Conservation (phyloP, 2,113 vertebrate genomes). For the Labeo catla region DNA sequence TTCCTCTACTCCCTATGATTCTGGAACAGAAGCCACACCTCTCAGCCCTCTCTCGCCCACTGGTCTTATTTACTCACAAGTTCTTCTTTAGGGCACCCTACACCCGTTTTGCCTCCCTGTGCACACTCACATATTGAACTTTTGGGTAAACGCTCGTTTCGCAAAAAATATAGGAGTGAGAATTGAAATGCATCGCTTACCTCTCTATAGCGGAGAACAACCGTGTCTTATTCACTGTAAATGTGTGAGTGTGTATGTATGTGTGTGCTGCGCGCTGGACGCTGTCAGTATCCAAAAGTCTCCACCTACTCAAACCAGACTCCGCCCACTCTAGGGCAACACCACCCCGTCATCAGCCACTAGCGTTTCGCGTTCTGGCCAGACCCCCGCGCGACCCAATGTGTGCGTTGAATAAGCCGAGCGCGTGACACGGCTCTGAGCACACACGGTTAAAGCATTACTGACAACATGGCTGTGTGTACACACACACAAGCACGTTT, state of each 20-base stretch:
- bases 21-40: not conserved
- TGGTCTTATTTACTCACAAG: constrained; percentile 26
- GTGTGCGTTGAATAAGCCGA: constrained; percentile 40
- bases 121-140: not conserved
- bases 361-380: constrained; percentile 34
- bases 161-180: not conserved
- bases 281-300: constrained; percentile 7
- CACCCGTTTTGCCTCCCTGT: not conserved
- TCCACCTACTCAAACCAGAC: not conserved
- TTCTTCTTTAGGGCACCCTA: constrained; percentile 18
- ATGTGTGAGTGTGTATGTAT: not conserved
- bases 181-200: not conserved
- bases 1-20: not conserved
- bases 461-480: not conserved
- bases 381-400: constrained; percentile 51
- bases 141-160: not conserved
- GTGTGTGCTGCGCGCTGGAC: constrained; percentile 19
- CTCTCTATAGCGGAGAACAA: not conserved
- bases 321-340: constrained; percentile 60
- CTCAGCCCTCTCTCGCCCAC: constrained; percentile 1
- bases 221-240: constrained; percentile 16
- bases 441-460: constrained; percentile 20
- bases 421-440: constrained; percentile 36
- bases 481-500: not conserved
- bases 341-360: constrained; percentile 53